Conservation (phyloP, 2,113 vertebrate species). For the Vidua macroura region DNA sequence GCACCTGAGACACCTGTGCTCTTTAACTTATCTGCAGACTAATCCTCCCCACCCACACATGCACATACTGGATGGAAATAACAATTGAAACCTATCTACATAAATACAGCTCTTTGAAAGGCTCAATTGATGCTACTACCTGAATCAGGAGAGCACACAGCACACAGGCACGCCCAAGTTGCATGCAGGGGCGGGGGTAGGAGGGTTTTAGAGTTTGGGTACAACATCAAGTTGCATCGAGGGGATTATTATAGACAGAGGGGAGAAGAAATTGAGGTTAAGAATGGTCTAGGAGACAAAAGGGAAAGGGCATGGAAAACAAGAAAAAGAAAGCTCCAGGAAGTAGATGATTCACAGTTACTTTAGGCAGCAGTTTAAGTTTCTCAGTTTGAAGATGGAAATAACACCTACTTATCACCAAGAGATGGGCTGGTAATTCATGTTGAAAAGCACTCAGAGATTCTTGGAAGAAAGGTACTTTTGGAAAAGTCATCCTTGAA, state of each 20-base stretch:
- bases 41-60: background rate
- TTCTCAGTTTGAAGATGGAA: background rate
- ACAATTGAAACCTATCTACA: background rate
- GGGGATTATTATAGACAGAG: background rate
- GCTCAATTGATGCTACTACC: background rate
- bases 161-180: background rate
- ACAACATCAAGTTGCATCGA: background rate
- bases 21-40: background rate
- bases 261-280: background rate
- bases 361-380: background rate
- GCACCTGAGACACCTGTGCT: background rate
- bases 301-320: background rate
- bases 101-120: constrained; percentile 4
- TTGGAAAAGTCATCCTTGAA: background rate
- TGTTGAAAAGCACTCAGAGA: background rate
- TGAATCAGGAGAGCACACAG: background rate
- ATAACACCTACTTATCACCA: background rate
- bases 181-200: background rate
- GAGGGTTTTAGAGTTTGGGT: background rate
- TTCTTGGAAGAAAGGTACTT: background rate
- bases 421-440: background rate
- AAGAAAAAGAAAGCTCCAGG: background rate
- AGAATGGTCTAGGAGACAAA: background rate
- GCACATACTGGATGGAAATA: constrained; percentile 30
- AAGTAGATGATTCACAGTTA: background rate